Evolutionary conservation across 1,140 invertebrate species (phyloP).

Genomic region (Drosophila pruinosa): DNA sequence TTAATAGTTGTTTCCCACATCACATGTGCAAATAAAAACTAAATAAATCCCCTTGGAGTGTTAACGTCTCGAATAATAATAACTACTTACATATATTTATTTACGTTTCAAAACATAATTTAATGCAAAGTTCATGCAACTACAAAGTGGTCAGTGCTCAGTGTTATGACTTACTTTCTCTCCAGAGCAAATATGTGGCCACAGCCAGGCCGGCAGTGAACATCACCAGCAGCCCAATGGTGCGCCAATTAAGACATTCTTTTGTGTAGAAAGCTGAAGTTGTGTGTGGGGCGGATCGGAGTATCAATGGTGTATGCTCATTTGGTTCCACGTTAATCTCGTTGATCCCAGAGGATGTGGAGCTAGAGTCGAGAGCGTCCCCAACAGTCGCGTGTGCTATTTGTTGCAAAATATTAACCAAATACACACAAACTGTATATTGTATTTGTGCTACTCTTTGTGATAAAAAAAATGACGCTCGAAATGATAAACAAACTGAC

Average conservation of each 20-base stretch:
- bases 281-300: not conserved
- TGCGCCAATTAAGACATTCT: conserved; percentile 65
- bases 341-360: not conserved
- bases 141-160: not conserved
- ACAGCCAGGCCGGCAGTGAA: conserved; percentile 39
- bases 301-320: conserved; percentile 63
- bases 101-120: not conserved
- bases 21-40: not conserved
- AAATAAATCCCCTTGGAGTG: not conserved
- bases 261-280: conserved; percentile 23
- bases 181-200: conserved; percentile 65
- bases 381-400: conserved; percentile 19
- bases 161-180: conserved; percentile 57
- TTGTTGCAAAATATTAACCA: conserved; percentile 50
- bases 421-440: conserved; percentile 42
- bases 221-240: conserved; percentile 51
- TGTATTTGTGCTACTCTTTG: conserved; percentile 25
- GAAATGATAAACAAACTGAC: conserved; percentile 44
- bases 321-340: conserved; percentile 19
- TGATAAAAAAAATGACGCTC: conserved; percentile 42
- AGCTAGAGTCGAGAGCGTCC: not conserved
- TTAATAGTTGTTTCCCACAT: not conserved
- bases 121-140: not conserved
- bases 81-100: conserved; percentile 5
- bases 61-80: not conserved